Conservation (phyloP, 2,888 invertebrate species). For the Pardosa pseudoannulata region DNA sequence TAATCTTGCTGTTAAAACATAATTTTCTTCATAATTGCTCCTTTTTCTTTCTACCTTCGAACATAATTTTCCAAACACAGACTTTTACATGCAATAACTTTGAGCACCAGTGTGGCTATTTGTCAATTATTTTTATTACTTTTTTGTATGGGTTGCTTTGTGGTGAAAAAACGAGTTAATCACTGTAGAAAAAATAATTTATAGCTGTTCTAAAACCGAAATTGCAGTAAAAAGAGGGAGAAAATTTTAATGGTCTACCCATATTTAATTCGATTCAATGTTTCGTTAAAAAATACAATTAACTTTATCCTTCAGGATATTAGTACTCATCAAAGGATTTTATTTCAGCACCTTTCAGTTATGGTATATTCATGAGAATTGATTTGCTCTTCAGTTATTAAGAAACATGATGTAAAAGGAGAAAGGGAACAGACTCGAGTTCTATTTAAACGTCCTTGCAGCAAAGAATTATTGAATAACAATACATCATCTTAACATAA, state of each 20-base stretch:
- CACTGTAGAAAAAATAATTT: background rate
- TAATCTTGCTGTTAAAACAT: background rate
- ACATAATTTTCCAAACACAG: constrained; percentile 1
- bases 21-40: background rate
- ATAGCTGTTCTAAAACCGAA: background rate
- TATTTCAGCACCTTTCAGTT: too few relatives aligned
- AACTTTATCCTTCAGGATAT: too few relatives aligned
- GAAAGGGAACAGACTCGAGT: too few relatives aligned
- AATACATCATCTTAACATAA: too few relatives aligned
- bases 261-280: background rate
- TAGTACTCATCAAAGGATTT: too few relatives aligned
- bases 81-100: constrained; percentile 21
- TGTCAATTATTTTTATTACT: background rate
- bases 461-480: too few relatives aligned
- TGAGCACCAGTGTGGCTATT: background rate
- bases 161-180: background rate
- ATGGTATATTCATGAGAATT: too few relatives aligned
- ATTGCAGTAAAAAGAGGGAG: background rate
- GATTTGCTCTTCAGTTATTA: too few relatives aligned
- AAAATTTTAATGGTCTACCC: background rate
- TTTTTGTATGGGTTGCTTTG: background rate
- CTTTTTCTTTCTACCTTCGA: background rate
- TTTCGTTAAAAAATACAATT: background rate
- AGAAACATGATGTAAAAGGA: too few relatives aligned
- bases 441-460: too few relatives aligned